phyloP scores from a whole-genome alignment of 2,797 vertebrate genomes.

The Fratercula arctica region DNA sequence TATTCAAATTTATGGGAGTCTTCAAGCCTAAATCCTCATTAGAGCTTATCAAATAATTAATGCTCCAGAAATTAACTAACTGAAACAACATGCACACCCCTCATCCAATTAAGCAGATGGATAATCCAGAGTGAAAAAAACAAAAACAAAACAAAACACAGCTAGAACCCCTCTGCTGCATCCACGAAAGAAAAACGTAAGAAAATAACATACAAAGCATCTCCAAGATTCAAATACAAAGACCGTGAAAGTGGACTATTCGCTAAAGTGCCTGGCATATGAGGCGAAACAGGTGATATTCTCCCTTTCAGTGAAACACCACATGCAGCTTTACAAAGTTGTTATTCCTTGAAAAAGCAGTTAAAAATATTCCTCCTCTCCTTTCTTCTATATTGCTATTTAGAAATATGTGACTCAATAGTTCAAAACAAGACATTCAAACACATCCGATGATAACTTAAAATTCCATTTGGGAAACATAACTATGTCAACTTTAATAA shows the following conservation, averaged over 20 bases:
- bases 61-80: slow-evolving; percentile 51
- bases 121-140: slow-evolving; percentile 5
- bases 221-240: neutral
- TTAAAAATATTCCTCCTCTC: neutral
- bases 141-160: neutral
- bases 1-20: slow-evolving; percentile 56
- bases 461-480: neutral
- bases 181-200: neutral
- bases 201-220: neutral
- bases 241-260: neutral
- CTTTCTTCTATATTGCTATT: neutral
- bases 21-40: slow-evolving; percentile 48
- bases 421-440: neutral
- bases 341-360: neutral
- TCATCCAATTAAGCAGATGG: slow-evolving; percentile 50
- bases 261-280: neutral
- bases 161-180: neutral
- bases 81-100: slow-evolving; percentile 15
- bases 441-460: neutral
- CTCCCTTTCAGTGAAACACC: neutral
- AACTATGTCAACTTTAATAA: neutral
- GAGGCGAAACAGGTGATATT: neutral
- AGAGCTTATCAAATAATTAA: slow-evolving; percentile 62
- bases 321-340: neutral
- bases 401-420: neutral